Evolutionary conservation across 2,888 invertebrate species (phyloP), one percentile per base, ranked within the genome.

Genomic region (Rhimphoctona megacephalus): DNA sequence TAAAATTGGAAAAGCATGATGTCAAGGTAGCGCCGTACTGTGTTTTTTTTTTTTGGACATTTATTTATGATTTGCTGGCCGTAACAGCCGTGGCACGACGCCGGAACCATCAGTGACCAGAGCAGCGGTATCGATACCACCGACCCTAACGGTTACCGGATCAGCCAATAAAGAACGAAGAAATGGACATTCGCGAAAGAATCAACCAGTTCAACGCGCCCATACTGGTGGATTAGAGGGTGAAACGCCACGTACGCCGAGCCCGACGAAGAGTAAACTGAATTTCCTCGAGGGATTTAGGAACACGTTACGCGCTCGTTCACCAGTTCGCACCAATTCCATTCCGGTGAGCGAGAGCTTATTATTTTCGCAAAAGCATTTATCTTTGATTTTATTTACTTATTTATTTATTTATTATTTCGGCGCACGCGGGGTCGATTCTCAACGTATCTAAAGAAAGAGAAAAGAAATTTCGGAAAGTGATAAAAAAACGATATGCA

Each of bases 261-360:
- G 94, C 88, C 94, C 94, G 22, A 95, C 95, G 67, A 95, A 95
- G 90, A 94, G 95, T 89, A 95, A 95, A 87, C 91, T 94, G 83
- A 93, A 93, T 90, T 95, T 96, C 91, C 95, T 96, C 91, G 96
- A 96, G 90, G 96, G 96, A 89, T 96, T 96, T 93, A 95, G 95
- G 88, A 96, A 96, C 93, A 96, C 96, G 8, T 94, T 96, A 88
- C 95, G 95, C 85, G 92, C 94, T 76, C 92, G 94, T 49, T 94
- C 94, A 39, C 94, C 94, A 30, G 92, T 94, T 86, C 94, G 94
- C 90, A 93, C 91, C 88, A 92, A 92, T 88, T 90, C 94, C 86
- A 91, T 93, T 86, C 93, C 94, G 93, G 94, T 94, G 92, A 94
- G 94, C 76, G 76, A 76, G 64, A 72, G 72, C 22, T 25, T 54